Percentiles rank a stretch among this genome's conserved stretches.
Evolutionary conservation across 2,888 invertebrate genomes (phyloP).

Genomic region (Macaria liturata): DNA sequence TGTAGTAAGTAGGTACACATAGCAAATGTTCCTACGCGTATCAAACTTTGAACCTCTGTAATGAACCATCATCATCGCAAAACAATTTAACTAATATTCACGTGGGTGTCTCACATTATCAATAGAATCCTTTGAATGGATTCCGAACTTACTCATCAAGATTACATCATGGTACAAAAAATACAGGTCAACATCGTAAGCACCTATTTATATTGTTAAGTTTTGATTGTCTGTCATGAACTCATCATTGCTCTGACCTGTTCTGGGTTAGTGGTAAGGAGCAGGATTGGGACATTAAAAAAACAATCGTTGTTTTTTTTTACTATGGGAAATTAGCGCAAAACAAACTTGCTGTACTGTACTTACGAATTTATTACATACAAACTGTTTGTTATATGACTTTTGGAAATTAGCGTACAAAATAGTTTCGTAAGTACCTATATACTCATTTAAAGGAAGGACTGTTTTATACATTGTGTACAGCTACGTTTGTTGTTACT

Average conservation of each 20-base stretch:
- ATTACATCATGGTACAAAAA: constrained; percentile 22
- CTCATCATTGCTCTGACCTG: constrained; percentile 11
- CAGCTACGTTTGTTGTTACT: too few species aligned
- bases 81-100: constrained; percentile 19
- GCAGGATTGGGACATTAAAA: too few species aligned
- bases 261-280: too few species aligned
- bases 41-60: constrained; percentile 6
- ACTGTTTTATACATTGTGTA: too few species aligned
- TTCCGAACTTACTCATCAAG: constrained; percentile 18
- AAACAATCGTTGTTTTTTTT: too few species aligned
- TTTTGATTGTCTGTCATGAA: constrained; percentile 11
- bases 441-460: too few species aligned
- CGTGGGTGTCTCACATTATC: constrained; percentile 23
- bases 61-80: constrained; percentile 9
- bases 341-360: too few species aligned
- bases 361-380: too few species aligned
- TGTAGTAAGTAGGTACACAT: too few species aligned
- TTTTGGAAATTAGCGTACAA: too few species aligned
- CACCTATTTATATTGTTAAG: constrained; percentile 6
- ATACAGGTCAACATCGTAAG: constrained; percentile 14
- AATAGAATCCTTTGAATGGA: constrained; percentile 17
- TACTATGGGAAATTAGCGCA: too few species aligned
- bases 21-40: background rate
- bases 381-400: too few species aligned
- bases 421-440: background rate